A percentile compares a stretch with the other conserved stretches of the same genome.
phyloP scores from a whole-genome alignment of 2,888 invertebrate genomes.

The Clitarchus hookeri region DNA sequence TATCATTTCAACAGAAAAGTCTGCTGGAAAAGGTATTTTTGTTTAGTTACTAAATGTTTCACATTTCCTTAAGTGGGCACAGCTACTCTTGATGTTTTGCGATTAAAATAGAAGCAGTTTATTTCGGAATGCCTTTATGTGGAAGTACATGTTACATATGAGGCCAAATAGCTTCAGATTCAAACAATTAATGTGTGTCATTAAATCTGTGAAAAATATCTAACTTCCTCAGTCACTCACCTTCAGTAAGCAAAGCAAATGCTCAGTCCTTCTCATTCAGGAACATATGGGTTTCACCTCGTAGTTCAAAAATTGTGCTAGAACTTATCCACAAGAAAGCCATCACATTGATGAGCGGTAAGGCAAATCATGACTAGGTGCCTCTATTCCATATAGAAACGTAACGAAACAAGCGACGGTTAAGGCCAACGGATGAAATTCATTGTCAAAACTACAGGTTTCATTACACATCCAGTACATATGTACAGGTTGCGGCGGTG shows the following conservation, averaged over 20 bases:
- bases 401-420: constrained; percentile 4
- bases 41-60: not conserved
- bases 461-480: not conserved
- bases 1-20: too few relatives aligned
- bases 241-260: not conserved
- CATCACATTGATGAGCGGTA: not conserved
- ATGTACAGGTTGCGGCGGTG: too few relatives aligned
- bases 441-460: constrained; percentile 18
- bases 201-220: not conserved
- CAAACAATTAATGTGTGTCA: not conserved
- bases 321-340: not conserved
- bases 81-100: not conserved
- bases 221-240: constrained; percentile 16
- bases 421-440: not conserved
- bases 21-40: too few relatives aligned
- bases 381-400: not conserved
- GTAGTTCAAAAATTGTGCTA: not conserved
- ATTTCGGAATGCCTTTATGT: not conserved
- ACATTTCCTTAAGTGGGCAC: not conserved
- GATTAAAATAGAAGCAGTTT: not conserved
- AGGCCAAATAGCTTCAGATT: not conserved
- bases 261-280: not conserved
- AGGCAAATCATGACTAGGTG: constrained; percentile 2
- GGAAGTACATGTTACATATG: not conserved
- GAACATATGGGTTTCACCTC: not conserved